Evolutionary conservation across 2,797 vertebrate genomes (phyloP).

Genomic region (Pseudocheirus occidentalis): DNA sequence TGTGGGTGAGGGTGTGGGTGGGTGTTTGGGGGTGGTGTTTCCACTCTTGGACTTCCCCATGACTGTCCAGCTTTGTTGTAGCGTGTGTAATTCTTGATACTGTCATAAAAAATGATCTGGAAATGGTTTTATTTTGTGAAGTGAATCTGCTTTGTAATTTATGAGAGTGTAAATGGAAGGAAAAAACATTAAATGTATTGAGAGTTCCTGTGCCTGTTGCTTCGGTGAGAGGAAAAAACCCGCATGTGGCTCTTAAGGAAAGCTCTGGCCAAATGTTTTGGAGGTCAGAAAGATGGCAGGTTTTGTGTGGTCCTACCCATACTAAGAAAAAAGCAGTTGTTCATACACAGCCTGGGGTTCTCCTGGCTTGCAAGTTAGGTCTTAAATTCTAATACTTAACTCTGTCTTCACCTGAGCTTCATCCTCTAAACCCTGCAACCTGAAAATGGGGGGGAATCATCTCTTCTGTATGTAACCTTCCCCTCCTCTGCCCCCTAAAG

Average conservation of each 20-base stretch:
- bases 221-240: conserved; percentile 39
- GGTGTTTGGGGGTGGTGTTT: conserved; percentile 28
- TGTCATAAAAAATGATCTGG: conserved; percentile 84
- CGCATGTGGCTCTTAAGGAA: not conserved
- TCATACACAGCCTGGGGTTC: not conserved
- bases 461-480: not conserved
- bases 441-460: not conserved
- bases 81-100: conserved; percentile 85
- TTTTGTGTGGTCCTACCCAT: not conserved
- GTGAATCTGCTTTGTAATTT: conserved; percentile 89
- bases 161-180: conserved; percentile 87
- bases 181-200: conserved; percentile 86
- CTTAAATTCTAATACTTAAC: not conserved
- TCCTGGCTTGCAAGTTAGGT: not conserved
- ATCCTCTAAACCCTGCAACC: not conserved
- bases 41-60: conserved; percentile 66
- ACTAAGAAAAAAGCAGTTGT: not conserved
- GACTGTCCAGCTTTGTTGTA: conserved; percentile 82
- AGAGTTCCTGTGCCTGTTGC: conserved; percentile 81
- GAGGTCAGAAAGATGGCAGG: rapidly evolving
- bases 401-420: not conserved
- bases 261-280: not conserved
- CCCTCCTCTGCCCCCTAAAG: not conserved
- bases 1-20: not conserved
- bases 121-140: conserved; percentile 91